Evolutionary conservation across 2,113 vertebrate genomes (phyloP).

Genomic region (Tachuris rubrigastra): DNA sequence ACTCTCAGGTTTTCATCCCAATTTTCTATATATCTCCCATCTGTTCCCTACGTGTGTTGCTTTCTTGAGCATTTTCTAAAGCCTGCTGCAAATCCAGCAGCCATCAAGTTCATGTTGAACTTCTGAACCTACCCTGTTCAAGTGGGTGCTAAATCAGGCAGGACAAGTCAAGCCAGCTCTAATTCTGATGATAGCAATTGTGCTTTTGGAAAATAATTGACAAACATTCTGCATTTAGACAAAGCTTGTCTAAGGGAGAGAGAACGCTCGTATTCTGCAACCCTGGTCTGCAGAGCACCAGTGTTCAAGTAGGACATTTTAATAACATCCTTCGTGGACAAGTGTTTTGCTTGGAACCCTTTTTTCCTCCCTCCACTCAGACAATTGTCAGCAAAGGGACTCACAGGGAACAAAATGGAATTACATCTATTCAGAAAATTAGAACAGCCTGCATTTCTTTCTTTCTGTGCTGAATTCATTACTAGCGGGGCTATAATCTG

Average conservation of each 20-base stretch:
- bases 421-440: conserved; percentile 36
- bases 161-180: conserved; percentile 16
- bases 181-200: conserved; percentile 65
- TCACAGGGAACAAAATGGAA: conserved; percentile 17
- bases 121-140: conserved; percentile 4
- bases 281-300: conserved; percentile 7
- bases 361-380: background rate
- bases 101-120: conserved; percentile 25
- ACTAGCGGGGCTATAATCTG: background rate
- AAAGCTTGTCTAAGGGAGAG: conserved; percentile 12
- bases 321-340: conserved; percentile 49
- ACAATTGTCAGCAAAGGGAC: conserved; percentile 33
- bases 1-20: background rate
- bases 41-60: background rate
- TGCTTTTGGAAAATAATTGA: conserved; percentile 60
- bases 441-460: conserved; percentile 7
- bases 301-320: conserved; percentile 63
- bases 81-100: background rate
- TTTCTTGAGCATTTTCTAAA: background rate
- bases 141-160: conserved; percentile 53
- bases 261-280: background rate
- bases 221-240: conserved; percentile 56
- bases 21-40: background rate
- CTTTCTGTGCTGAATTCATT: conserved; percentile 30
- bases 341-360: conserved; percentile 55